Evolutionary conservation across 2,113 vertebrate species (phyloP), one percentile per base, ranked within the genome.

Genomic region (Tylochromis polylepis): DNA sequence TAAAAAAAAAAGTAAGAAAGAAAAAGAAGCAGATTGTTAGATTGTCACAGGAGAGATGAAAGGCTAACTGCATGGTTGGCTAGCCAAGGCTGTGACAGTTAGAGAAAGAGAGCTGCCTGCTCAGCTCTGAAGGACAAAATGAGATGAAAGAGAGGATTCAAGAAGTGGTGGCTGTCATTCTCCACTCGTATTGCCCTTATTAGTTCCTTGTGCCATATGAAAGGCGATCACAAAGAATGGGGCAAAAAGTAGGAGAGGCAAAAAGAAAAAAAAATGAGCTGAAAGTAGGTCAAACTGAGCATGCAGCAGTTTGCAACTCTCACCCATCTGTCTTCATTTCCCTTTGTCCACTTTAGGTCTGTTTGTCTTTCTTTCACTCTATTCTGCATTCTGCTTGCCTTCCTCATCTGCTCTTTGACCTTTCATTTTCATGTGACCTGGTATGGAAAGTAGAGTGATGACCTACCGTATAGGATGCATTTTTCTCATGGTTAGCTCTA

Each of bases 231-330:
- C 14, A 6, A 60, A 86, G 75, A 81, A 85, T 12, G 72, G 84
- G 72, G 53, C 31, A 85, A 82, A 67, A 72, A 59, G 77, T 20
- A 34, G 41, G 84, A 85, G 85, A 91, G 5, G 27, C 38, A 80
- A 59, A 77, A 29, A 83, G 11, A 81, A 46, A 57, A 82, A n/a
- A n/a, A 29, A 34, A 34, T 31, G 18, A 56, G 75, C 10, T 79
- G 75, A 85, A 88, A 90, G 92, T 95, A 95, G 94, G 94, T 95
- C 95, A 95, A 89, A 75, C 20, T 83, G 84, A 87, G 85, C 83
- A 81, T 84, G 90, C 65, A 49, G 79, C 78, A 90, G 87, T 49
- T 70, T 60, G 65, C 84, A 60, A 57, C 85, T 90, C 59, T 86
- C 67, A n/a, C 82, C 75, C 91, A 92, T 94, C 92, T 91, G 91